A percentile compares a stretch with the other conserved stretches of the same genome.
These are phyloP conservation scores for Xiphorhynchus erythropygius DNA, from an alignment of 2,797 vertebrate species.

Conservation along the genomic window DNA sequence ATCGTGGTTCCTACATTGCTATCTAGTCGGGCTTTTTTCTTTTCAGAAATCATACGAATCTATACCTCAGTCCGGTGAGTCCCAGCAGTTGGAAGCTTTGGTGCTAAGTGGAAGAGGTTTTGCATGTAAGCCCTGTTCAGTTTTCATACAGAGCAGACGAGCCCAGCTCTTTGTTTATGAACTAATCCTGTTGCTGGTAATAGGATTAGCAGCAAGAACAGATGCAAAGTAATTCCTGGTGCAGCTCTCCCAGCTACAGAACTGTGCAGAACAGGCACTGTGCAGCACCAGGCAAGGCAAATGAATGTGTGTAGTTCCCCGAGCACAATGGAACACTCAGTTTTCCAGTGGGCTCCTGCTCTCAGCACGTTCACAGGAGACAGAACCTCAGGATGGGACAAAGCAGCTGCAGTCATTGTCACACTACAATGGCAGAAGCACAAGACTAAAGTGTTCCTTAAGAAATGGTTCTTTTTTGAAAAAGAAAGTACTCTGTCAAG, in stretches of 20 bases:
- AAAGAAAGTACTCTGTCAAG: not conserved
- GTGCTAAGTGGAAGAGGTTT: not conserved
- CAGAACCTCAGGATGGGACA: not conserved
- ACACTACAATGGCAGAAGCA: not conserved
- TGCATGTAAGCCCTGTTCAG: not conserved
- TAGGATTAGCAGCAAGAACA: constrained; percentile 45
- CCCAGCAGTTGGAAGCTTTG: not conserved
- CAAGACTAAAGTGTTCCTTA: not conserved
- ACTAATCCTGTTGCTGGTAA: constrained; percentile 34
- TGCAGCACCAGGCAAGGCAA: not conserved
- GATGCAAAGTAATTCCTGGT: not conserved
- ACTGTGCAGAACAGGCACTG: not conserved
- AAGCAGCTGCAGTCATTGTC: not conserved
- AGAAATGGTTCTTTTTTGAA: not conserved
- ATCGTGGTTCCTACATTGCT: not conserved
- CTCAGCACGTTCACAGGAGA: not conserved
- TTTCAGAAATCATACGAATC: not conserved
- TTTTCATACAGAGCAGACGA: not conserved
- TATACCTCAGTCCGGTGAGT: fast-evolving
- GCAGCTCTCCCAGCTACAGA: not conserved
- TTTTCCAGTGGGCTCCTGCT: not conserved
- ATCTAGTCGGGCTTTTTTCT: fast-evolving
- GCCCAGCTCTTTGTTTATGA: not conserved
- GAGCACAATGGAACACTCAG: fast-evolving
- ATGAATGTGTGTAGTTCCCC: not conserved